Percentiles rank a stretch among this genome's conserved stretches.
phyloP scores from a whole-genome alignment of 2,113 vertebrate genomes.

The Antechinus flavipes region DNA sequence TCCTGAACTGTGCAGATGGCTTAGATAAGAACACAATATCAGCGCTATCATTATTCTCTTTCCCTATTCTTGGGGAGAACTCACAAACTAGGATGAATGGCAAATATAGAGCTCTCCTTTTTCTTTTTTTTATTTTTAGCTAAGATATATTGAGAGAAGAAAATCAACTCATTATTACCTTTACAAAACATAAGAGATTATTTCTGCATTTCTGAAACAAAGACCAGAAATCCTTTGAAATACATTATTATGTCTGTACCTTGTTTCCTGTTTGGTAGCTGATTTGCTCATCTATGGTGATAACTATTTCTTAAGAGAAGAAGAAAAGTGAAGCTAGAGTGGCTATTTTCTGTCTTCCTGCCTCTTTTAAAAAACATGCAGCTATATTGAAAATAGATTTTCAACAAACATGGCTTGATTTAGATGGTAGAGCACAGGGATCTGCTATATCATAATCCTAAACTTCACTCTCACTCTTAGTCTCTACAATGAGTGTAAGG shows the following conservation, averaged over 20 bases:
- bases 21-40: conserved; percentile 38
- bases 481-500: neutral
- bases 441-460: neutral
- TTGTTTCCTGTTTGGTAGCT: neutral
- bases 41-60: conserved; percentile 1
- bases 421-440: neutral
- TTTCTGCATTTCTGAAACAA: conserved; percentile 34
- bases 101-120: conserved; percentile 13
- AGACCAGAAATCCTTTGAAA: neutral
- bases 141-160: conserved; percentile 27
- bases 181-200: neutral
- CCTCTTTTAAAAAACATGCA: neutral
- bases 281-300: conserved; percentile 19
- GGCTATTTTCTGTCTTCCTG: neutral
- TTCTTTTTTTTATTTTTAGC: neutral
- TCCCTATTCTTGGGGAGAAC: neutral
- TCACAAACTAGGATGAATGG: neutral
- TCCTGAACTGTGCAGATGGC: neutral
- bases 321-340: neutral
- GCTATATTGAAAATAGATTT: neutral
- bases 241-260: neutral
- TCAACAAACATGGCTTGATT: neutral
- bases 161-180: neutral
- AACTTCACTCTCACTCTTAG: neutral
- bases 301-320: neutral